Evolutionary conservation across 2,113 vertebrate genomes (phyloP).

Genomic region (Mirounga angustirostris): DNA sequence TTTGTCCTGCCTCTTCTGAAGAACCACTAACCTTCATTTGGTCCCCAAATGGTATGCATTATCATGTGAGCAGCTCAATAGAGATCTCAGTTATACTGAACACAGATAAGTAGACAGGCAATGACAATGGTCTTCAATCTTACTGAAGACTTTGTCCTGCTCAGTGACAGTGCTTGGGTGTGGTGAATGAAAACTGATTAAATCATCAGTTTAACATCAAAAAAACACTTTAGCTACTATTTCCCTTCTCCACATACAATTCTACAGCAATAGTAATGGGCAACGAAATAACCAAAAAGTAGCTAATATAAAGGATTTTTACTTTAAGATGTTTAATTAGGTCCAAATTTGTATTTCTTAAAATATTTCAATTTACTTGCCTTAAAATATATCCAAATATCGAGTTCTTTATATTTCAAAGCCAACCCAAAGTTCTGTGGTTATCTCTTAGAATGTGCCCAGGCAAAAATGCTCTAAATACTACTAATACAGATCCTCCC

Average conservation of each 20-base stretch:
- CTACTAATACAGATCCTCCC: not conserved
- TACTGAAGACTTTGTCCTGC: not conserved
- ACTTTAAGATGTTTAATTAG: conserved; percentile 42
- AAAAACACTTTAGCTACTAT: not conserved
- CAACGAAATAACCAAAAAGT: not conserved
- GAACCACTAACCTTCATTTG: not conserved
- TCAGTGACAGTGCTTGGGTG: not conserved
- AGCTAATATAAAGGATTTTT: conserved; percentile 31
- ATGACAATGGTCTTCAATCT: not conserved
- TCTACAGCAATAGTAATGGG: not conserved
- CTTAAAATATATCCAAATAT: conserved; percentile 37
- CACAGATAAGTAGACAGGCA: conserved; percentile 24
- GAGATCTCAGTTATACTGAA: not conserved
- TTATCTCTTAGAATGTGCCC: not conserved
- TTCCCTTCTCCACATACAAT: not conserved
- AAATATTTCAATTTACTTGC: conserved; percentile 37
- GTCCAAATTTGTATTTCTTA: conserved; percentile 29
- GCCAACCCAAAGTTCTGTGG: not conserved
- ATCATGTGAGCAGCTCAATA: not conserved
- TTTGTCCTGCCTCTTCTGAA: conserved; percentile 54
- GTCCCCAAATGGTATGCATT: not conserved
- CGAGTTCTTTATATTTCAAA: conserved; percentile 14
- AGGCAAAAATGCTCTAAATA: not conserved
- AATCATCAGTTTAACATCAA: not conserved
- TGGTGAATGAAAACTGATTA: conserved; percentile 10